Base-by-base conservation (phyloP, 2,113 vertebrate genomes). In the Daubentonia madagascariensis region DNA sequence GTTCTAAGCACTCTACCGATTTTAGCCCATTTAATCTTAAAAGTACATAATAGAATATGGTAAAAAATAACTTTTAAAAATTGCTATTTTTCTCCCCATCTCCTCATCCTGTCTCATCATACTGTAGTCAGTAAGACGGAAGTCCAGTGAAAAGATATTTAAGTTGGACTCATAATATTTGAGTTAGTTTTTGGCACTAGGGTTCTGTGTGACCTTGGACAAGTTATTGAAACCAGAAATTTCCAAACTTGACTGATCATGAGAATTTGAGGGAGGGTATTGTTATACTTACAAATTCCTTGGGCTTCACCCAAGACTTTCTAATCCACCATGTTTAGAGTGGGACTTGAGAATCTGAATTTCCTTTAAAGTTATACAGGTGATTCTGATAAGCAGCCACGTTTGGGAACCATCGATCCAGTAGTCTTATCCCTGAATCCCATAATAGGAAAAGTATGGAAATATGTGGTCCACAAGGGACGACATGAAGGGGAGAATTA, bases 221-320 rank as follows among this genome's bases (percentile, higher is more conserved):
- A 94, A 91, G 32, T 86, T 81, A 65, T 45, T 65, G 45, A 79
- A 97, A 87, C 59, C 22, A 59, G 85, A 92, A 80, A 28, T 65
- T 90, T 28, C 73, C 35, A 78, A 83, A 78, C 54, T 22, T 78
- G 22, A 48, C 40, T 32, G 30, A 70, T 59, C 32, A 79, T 50
- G 30, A 89, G 65, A 94, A 96, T 45, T 61, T 16, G 1, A 88
- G 61, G 23, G 45, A 91, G 2, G 6, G 37, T 37, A 20, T 72
- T 45, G 12, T 72, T 73, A 84, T 5, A 48, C 28, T 23, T 48
- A 72, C 23, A 94, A 17, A 89, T 75, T 6, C 6, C 48, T 83
- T 54, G 13, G 48, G 37, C 23, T 92, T 85, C 43, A 89, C 7
- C 40, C 79, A 92, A 67, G 28, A 80, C 11, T 20, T 57, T 92